Base-by-base conservation (phyloP, 2,797 vertebrate genomes). In the Tenualosa ilisha region DNA sequence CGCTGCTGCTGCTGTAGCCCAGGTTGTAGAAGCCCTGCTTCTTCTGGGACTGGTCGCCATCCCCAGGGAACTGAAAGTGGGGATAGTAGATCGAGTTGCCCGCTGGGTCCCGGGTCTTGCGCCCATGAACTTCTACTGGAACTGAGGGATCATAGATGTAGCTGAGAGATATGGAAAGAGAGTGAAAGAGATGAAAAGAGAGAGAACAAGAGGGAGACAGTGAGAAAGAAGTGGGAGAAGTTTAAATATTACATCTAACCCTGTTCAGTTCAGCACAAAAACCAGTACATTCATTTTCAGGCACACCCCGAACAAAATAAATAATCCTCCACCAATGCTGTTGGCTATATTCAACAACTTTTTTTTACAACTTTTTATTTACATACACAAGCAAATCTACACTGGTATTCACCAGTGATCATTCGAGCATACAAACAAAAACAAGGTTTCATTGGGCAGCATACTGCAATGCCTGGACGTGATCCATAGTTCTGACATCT, bases 121-220 rank as follows among this genome's bases (percentile, higher is more conserved):
- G 87, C 61, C 88, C 88, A 9, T 86, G 86, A 61, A 83, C 90
- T 0, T 96, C 95, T 81, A 88, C 94, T 5, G 88, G 89, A 81
- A 88, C 91, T 0, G 96, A 92, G 59, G 97, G 95, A 84, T 98
- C 96, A 84, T 97, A 96, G 93, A 98, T 95, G 91, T 97, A 98
- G 94, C 98, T 99, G 6, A 75, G 12, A 26, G 22, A 7, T n/a
- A 63, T 12, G 8, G 11, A 0, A 3, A 65, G 63, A 65, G n/a
- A 31, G 8, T 7, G 11, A 65, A 9, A 65, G 61, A 26, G 2
- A 65, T 3, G 22, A 3, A 53, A 3, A 40, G 72, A 81, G 68
- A 81, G 3, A 81, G 15, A 40, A 13, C 3, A 0, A 61, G 22
- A n/a, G 37, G 81, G 13, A 83, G 82, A 82, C 31, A 56, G 31